Evolutionary conservation across 2,797 vertebrate species (phyloP).

Genomic region (Danio aesculapii): DNA sequence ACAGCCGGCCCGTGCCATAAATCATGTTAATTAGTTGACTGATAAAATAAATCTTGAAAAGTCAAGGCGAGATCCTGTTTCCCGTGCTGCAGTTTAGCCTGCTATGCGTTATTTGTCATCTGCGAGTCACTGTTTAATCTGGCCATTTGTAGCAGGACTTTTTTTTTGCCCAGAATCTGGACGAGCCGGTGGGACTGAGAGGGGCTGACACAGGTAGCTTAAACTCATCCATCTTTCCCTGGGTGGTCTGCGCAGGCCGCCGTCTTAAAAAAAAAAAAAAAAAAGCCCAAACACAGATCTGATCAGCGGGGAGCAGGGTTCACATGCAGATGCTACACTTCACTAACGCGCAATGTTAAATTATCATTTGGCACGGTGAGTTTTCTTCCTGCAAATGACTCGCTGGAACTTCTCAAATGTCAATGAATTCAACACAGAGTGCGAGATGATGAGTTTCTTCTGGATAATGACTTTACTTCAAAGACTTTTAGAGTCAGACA

Average conservation of each 20-base stretch:
- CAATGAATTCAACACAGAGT: conserved; percentile 32
- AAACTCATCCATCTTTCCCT: conserved; percentile 75
- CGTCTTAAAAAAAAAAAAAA: conserved; percentile 50
- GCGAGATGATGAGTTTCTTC: conserved; percentile 18
- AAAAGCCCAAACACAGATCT: conserved; percentile 67
- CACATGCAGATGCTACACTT: conserved; percentile 63
- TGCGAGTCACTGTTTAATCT: conserved; percentile 80
- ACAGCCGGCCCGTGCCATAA: conserved; percentile 81
- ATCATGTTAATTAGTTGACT: conserved; percentile 88
- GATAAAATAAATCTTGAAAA: conserved; percentile 85
- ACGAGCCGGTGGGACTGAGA: conserved; percentile 67
- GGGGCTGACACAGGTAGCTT: conserved; percentile 71
- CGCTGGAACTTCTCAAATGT: conserved; percentile 38
- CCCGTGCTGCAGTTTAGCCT: conserved; percentile 76
- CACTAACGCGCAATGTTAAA: conserved; percentile 52
- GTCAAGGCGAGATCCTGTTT: conserved; percentile 77
- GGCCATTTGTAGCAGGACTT: conserved; percentile 76
- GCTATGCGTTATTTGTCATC: conserved; percentile 79
- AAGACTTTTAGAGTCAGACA: neutral
- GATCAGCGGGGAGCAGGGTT: conserved; percentile 66
- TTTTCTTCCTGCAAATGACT: conserved; percentile 40
- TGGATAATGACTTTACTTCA: neutral
- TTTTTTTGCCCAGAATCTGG: conserved; percentile 66
- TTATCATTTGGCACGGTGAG: conserved; percentile 9
- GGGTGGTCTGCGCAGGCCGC: conserved; percentile 72